A percentile compares a stretch with the other conserved stretches of the same genome.
phyloP scores from a whole-genome alignment of 30 jellyfish, hydroid and myxozoan species.

The Hydractinia symbiolongicarpus region DNA sequence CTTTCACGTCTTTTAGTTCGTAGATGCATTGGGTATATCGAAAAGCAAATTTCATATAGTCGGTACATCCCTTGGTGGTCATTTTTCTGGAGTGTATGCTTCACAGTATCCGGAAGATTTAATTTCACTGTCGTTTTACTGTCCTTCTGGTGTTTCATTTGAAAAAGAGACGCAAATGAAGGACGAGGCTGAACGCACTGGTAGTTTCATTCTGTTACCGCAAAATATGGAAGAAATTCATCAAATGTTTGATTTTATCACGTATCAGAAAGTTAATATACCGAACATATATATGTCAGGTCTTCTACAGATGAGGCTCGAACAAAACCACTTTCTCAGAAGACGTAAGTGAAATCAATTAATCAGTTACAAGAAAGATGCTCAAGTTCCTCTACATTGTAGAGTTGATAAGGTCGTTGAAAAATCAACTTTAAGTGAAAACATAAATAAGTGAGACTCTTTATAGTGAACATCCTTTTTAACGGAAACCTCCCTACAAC shows the following conservation, averaged over 20 bases:
- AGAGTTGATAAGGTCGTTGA: too few relatives aligned
- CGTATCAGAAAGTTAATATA: conserved; percentile 39
- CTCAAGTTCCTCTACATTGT: too few relatives aligned
- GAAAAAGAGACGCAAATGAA: conserved; percentile 39
- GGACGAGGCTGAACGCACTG: conserved; percentile 20
- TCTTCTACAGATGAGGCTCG: conserved; percentile 47
- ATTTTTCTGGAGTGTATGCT: conserved; percentile 60
- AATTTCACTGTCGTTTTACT: conserved; percentile 32
- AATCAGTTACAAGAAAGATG: too few relatives aligned
- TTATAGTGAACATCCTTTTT: too few relatives aligned
- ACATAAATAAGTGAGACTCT: too few relatives aligned
- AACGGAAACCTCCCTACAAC: too few relatives aligned
- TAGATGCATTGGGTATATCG: conserved; percentile 48
- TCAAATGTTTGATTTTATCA: conserved; percentile 41
- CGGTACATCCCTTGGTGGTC: conserved; percentile 75
- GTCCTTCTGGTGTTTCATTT: conserved; percentile 64
- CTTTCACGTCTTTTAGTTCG: conserved; percentile 41
- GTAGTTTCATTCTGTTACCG: conserved; percentile 48
- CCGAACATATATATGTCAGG: conserved; percentile 56
- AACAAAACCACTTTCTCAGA: conserved; percentile 30
- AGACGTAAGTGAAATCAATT: conserved; percentile 25
- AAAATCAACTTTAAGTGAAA: too few relatives aligned
- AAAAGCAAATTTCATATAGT: conserved; percentile 48
- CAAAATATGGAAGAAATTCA: conserved; percentile 38
- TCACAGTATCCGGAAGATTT: conserved; percentile 40